Evolutionary conservation across 1,140 invertebrate genomes (phyloP), one percentile per base, ranked within the genome.

Genomic region (Calephelis nemesis): DNA sequence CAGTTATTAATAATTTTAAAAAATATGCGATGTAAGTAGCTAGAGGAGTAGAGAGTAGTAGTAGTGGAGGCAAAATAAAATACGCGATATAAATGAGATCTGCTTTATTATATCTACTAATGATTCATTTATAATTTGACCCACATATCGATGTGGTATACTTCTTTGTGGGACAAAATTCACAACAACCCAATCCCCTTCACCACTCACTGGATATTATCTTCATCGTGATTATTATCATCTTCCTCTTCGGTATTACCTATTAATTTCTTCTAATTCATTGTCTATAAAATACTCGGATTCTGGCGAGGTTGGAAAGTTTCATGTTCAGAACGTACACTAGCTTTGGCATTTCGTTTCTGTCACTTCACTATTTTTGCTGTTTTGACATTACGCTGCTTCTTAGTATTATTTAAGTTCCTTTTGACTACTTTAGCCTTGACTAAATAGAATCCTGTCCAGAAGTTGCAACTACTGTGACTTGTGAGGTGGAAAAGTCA

Each of bases 401-500:
- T 30, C 4, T 30, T 30, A 3, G 30, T 30, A 30, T 30, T 2
- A 30, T 30, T 30, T 30, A 30, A 4, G 30, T 30, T 30, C 30
- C 30, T 30, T 30, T 30, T 30, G 30, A 30, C 30, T 19, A 19
- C 19, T 30, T 30, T 30, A 30, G 30, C 30, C 42, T n/a, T n/a
- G n/a, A n/a, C n/a, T 42, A 63, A 15, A 63, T 7, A 63, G 40
- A 15, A 42, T 47, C 9, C 42, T 6, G 42, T 63, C 62, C 47
- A 63, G 47, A 13, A 42, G 62, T 42, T 63, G 62, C 15, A 19
- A 9, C 40, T 48, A 48, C 45, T 63, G 62, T 12, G 42, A 47
- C 7, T n/a, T 47, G 45, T 63, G 62, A 12, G 62, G 62, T 15
- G 62, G 62, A 15, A 63, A 19, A 6, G 62, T 47, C 9, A 63